Percentiles rank a stretch among this genome's conserved stretches.
phyloP scores from a whole-genome alignment of 2,888 invertebrate species.

The Caenorhabditis zanzibari region DNA sequence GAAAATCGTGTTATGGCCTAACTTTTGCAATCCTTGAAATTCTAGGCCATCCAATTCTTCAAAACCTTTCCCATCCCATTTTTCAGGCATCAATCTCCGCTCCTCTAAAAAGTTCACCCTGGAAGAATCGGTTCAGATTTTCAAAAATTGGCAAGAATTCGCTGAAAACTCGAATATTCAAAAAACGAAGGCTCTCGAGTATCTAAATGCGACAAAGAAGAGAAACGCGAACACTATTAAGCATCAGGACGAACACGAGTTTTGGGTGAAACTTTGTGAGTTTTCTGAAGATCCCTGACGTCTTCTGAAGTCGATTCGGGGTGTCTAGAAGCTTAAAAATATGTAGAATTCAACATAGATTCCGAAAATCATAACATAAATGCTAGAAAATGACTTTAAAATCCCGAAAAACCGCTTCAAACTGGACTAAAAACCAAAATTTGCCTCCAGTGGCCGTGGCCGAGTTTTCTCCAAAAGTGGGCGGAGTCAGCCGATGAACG shows the following conservation, averaged over 20 bases:
- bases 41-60: not conserved
- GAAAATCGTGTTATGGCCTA: too few relatives aligned
- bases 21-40: not conserved
- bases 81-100: constrained; percentile 38
- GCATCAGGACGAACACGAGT: constrained; percentile 35
- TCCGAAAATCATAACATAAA: too few relatives aligned
- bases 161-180: constrained; percentile 11
- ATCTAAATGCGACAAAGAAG: constrained; percentile 11
- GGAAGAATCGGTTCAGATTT: constrained; percentile 41
- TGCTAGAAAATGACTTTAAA: too few relatives aligned
- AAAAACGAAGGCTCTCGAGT: constrained; percentile 15
- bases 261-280: constrained; percentile 55
- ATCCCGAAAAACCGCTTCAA: too few relatives aligned
- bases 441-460: too few relatives aligned
- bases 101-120: constrained; percentile 6
- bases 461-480: too few relatives aligned
- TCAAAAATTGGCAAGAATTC: constrained; percentile 57
- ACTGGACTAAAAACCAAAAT: too few relatives aligned
- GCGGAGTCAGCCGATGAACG: too few relatives aligned
- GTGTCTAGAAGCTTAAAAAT: too few relatives aligned
- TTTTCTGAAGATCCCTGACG: not conserved
- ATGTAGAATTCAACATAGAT: too few relatives aligned
- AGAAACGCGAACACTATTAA: not conserved
- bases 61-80: not conserved
- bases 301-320: too few relatives aligned